Conservation (phyloP, 2,888 invertebrate genomes). For the Drosophila paranaensis region DNA sequence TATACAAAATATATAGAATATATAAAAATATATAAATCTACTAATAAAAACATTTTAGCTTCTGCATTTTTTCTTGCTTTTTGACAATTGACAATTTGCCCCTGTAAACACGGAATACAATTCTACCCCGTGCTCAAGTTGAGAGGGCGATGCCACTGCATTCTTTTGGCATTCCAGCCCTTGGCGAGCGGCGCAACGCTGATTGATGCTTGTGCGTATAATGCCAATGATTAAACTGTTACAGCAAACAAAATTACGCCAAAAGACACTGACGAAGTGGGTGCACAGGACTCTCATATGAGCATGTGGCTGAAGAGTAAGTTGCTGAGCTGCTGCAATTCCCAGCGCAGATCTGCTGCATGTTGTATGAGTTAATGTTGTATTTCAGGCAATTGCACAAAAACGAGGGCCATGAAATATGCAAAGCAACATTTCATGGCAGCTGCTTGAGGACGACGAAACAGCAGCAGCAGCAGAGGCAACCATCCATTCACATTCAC, state of each 20-base stretch:
- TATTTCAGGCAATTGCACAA: constrained; percentile 61
- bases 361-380: constrained; percentile 64
- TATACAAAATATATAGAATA: too few relatives aligned
- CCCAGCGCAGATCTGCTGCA: constrained; percentile 44
- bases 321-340: constrained; percentile 43
- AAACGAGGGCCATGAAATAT: constrained; percentile 65
- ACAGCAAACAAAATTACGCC: constrained; percentile 67
- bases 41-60: not conserved
- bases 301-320: constrained; percentile 14
- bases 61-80: not conserved
- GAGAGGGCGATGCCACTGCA: not conserved
- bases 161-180: constrained; percentile 1
- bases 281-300: constrained; percentile 19
- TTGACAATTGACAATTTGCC: not conserved
- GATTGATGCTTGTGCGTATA: constrained; percentile 43
- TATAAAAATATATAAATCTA: not conserved
- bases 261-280: constrained; percentile 75
- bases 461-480: constrained; percentile 11
- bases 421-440: constrained; percentile 67
- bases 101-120: constrained; percentile 8
- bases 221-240: constrained; percentile 76
- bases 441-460: constrained; percentile 22
- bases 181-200: not conserved
- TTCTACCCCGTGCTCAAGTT: not conserved
- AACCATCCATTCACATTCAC: constrained; percentile 8